Evolutionary conservation across 1,140 invertebrate species (phyloP), one percentile per base, ranked within the genome.

Genomic region (Steinernema khuongi): DNA sequence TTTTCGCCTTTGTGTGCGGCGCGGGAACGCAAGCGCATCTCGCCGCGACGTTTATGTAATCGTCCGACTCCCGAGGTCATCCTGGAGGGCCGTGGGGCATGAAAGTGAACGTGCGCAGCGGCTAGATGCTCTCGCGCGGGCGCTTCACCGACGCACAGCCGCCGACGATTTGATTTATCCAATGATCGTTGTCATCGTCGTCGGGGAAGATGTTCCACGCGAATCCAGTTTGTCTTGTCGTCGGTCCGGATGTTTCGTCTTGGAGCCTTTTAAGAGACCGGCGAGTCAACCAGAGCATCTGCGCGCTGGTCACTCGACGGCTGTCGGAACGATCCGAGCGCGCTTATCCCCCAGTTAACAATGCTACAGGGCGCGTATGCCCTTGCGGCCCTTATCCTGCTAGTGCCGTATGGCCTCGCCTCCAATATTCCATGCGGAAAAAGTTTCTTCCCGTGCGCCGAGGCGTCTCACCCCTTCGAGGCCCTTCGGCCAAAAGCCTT

Each of bases 341-440:
- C 19, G 50, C 50, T 60, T 60, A 60, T 26, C 22, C 50, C 2
- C 50, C 7, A 22, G 19, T 22, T 22, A 14, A 26, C 50, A 7
- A 60, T 60, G 50, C 50, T 60, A 60, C 50, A 14, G 50, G 50
- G 50, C 7, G 14, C 7, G 14, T 60, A 22, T 22, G 50, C 50
- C 36, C 36, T n/a, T 41, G 36, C 36, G 36, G 36, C 36, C 36
- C 36, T 41, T 41, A 7, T 41, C 7, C 36, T 41, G 36, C 36
- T 41, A 41, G 36, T 41, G 36, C 36, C n/a, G 36, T 41, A n/a
- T 41, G 36, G 36, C 36, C n/a, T 41, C 19, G 28, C 68, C 19
- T 77, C 76, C 11, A 77, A 77, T 67, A 77, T 77, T 60, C 74
- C 76, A 30, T 77, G 76, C 31, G 76, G 76, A 17, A 77, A 74